These are phyloP conservation scores for Drosophila bipectinata DNA, from an alignment of 1,140 invertebrate genomes.

Conservation along the genomic window DNA sequence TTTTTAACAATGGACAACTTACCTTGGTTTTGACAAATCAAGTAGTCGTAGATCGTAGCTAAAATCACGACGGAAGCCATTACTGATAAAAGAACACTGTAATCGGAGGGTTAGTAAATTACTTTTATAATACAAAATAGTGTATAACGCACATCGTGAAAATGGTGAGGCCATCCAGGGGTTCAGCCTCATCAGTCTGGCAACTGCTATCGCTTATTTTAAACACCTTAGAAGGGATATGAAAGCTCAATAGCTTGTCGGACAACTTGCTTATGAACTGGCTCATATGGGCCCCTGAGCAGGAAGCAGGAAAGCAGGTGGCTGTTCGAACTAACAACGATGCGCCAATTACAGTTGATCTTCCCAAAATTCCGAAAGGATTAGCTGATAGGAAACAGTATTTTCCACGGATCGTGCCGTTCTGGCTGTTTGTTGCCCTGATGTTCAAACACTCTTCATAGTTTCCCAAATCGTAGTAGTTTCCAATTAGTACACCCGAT, in stretches of 20 bases:
- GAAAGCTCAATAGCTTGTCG: slow-evolving; percentile 8
- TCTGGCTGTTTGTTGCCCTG: background rate
- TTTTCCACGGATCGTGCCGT: slow-evolving; percentile 36
- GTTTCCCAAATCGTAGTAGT: slow-evolving; percentile 57
- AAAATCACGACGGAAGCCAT: slow-evolving; percentile 15
- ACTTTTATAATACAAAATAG: background rate
- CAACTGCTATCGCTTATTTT: slow-evolving; percentile 15
- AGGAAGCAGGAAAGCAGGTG: slow-evolving; percentile 30
- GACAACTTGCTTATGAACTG: slow-evolving; percentile 1
- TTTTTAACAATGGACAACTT: slow-evolving; percentile 3
- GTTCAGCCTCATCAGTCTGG: slow-evolving; percentile 22
- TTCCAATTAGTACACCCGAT: slow-evolving; percentile 14
- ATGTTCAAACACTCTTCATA: slow-evolving; percentile 59
- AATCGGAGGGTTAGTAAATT: background rate
- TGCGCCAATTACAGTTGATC: background rate
- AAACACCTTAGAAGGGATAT: background rate
- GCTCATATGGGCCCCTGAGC: slow-evolving; percentile 21
- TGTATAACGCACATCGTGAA: slow-evolving; percentile 49
- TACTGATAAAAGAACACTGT: slow-evolving; percentile 43
- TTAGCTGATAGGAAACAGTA: slow-evolving; percentile 31
- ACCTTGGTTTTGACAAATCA: slow-evolving; percentile 43
- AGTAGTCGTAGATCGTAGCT: slow-evolving; percentile 55
- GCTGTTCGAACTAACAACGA: background rate
- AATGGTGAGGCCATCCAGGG: slow-evolving; percentile 46
- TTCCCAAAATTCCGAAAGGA: background rate